These are phyloP conservation scores for Gallinago nigripennis DNA, from an alignment of 2,797 vertebrate genomes.

Conservation along the genomic window DNA sequence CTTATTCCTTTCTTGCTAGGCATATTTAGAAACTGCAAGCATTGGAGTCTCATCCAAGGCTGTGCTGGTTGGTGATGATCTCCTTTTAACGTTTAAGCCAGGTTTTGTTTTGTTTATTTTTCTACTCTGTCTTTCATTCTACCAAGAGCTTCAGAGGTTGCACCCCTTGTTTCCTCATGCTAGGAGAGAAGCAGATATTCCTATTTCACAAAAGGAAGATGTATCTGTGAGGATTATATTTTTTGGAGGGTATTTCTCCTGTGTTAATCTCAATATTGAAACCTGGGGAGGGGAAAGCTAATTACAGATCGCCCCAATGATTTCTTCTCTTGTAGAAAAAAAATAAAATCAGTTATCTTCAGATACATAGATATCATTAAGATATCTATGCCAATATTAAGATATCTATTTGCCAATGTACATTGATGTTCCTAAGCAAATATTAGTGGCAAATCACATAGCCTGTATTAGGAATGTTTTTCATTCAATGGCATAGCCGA, in stretches of 20 bases:
- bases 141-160: background rate
- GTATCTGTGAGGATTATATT: background rate
- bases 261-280: background rate
- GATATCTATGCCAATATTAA: background rate
- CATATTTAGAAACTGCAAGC: background rate
- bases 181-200: background rate
- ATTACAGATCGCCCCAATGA: background rate
- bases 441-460: background rate
- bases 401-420: background rate
- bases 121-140: background rate
- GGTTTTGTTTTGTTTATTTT: background rate
- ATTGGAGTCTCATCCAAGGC: background rate
- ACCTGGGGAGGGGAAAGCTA: background rate
- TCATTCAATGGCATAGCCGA: background rate
- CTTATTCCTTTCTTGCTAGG: background rate
- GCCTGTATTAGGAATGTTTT: background rate
- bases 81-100: background rate
- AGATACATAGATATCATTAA: background rate
- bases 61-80: background rate
- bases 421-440: background rate
- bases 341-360: too few relatives aligned
- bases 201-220: background rate
- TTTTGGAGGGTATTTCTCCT: background rate
- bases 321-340: background rate
- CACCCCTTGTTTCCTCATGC: accelerated